Percentiles rank a stretch among this genome's conserved stretches.
These are phyloP conservation scores for Chionomys nivalis DNA, from an alignment of 2,113 vertebrate species.

Conservation along the genomic window DNA sequence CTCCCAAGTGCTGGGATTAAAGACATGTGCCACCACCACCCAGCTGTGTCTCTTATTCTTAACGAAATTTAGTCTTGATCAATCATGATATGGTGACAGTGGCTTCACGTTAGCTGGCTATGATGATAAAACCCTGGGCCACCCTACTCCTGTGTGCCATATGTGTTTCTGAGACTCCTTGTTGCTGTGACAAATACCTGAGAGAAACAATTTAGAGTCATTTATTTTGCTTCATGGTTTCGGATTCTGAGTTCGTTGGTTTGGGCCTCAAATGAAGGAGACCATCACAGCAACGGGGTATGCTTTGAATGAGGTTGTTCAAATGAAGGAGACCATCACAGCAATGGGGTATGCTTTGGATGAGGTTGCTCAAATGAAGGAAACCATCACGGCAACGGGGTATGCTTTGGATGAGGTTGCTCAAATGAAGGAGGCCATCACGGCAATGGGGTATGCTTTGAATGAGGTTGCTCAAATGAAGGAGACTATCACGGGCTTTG, in stretches of 20 bases:
- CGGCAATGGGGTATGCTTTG: no score
- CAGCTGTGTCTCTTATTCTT: conserved; percentile 20
- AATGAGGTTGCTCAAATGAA: not conserved
- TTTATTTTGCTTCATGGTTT: not conserved
- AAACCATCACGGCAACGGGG: not conserved
- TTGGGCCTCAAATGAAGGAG: not conserved
- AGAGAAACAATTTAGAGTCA: not conserved
- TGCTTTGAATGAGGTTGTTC: not conserved
- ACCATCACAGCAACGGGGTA: not conserved
- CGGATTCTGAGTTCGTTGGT: not conserved
- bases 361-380: not conserved
- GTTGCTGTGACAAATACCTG: not conserved
- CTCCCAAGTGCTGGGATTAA: no score
- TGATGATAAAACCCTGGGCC: not conserved
- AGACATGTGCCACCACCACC: no score
- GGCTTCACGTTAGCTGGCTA: not conserved
- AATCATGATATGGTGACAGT: not conserved
- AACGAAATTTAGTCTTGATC: not conserved
- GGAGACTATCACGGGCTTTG: not conserved
- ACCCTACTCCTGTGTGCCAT: not conserved
- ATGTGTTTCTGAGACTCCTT: not conserved
- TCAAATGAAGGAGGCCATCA: not conserved
- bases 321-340: not conserved
- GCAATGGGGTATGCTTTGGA: no score
- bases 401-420: no score